Percentiles rank a stretch among this genome's conserved stretches.
These are phyloP conservation scores for Cichladusa arquata DNA, from an alignment of 2,113 vertebrate species.

Conservation along the genomic window DNA sequence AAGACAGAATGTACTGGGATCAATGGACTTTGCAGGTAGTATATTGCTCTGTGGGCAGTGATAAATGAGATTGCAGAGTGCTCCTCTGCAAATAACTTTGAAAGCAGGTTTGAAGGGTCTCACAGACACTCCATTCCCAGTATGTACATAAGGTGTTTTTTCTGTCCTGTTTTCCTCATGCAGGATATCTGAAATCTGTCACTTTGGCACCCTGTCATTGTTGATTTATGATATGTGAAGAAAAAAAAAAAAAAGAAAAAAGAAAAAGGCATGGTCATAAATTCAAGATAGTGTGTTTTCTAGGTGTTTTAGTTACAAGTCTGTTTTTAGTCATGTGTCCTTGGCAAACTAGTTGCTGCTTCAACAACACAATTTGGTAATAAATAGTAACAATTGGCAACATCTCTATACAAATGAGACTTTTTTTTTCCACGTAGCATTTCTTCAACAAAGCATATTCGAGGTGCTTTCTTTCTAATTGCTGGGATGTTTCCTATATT, in stretches of 20 bases:
- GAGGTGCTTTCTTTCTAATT: neutral
- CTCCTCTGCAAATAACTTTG: neutral
- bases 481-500: neutral
- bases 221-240: neutral
- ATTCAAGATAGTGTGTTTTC: neutral
- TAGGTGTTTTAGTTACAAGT: neutral
- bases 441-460: neutral
- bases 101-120: neutral
- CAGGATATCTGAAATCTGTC: neutral
- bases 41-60: neutral
- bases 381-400: neutral
- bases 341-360: neutral
- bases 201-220: neutral
- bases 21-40: neutral
- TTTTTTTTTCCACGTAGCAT: neutral
- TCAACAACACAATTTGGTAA: neutral
- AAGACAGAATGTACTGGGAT: neutral
- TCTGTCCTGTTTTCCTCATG: neutral
- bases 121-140: neutral
- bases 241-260: neutral
- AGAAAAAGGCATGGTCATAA: neutral
- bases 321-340: neutral
- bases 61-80: neutral
- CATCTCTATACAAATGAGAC: neutral
- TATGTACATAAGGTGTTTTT: fast-evolving